Percentiles rank a stretch among this genome's conserved stretches.
Evolutionary conservation across 2,797 vertebrate species (phyloP).

Genomic region (Cynopterus sphinx): DNA sequence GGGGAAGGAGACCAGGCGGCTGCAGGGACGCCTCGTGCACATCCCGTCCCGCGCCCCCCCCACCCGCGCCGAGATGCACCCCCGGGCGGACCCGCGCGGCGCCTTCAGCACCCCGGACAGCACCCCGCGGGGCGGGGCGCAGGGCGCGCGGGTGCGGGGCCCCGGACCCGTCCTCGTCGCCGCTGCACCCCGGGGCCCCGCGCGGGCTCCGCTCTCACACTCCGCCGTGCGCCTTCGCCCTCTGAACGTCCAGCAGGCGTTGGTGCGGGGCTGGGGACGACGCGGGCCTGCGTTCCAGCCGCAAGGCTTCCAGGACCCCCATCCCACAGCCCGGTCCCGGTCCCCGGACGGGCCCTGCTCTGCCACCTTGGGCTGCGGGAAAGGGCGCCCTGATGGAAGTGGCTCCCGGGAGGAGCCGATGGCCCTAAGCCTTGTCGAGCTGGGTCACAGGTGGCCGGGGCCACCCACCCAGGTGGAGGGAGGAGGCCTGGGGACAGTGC

Average conservation of each 20-base stretch:
- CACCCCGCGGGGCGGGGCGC: too few species aligned
- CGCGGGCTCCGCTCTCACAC: not conserved
- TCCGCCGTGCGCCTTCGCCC: rapidly evolving
- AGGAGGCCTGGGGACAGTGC: rapidly evolving
- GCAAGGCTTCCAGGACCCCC: not conserved
- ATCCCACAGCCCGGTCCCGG: rapidly evolving
- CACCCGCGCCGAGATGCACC: rapidly evolving
- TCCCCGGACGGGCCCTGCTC: not conserved
- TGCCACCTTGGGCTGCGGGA: rapidly evolving
- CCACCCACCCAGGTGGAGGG: not conserved
- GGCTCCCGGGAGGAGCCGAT: not conserved
- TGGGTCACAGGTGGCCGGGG: not conserved
- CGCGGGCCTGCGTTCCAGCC: not conserved
- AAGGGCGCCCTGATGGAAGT: not conserved
- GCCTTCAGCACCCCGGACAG: constrained; percentile 82
- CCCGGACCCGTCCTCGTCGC: rapidly evolving
- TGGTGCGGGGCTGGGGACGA: rapidly evolving
- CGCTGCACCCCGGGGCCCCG: not conserved
- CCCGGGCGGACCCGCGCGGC: rapidly evolving
- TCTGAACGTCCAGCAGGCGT: not conserved
- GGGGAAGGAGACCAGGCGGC: not conserved
- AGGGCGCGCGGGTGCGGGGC: too few species aligned
- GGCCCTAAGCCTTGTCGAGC: too few species aligned
- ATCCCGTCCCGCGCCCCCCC: too few species aligned
- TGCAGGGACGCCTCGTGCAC: not conserved